These are phyloP conservation scores for Drosophila nebulosa DNA, from an alignment of 1,140 invertebrate species.

Conservation along the genomic window DNA sequence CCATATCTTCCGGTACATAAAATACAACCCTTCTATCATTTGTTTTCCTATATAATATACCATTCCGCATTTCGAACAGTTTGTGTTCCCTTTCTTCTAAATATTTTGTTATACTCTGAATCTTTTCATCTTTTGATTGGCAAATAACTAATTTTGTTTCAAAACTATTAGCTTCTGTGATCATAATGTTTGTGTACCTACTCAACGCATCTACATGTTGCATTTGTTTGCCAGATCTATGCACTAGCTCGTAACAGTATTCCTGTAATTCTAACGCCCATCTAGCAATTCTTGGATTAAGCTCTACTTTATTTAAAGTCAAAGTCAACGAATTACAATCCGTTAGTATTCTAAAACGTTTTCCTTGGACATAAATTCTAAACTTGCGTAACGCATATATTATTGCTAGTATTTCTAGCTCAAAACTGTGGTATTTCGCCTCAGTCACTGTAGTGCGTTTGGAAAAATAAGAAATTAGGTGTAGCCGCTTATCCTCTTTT, in stretches of 20 bases:
- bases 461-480: not conserved
- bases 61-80: conserved; percentile 3
- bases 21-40: too few relatives aligned
- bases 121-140: not conserved
- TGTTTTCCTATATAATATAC: not conserved
- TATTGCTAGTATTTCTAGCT: not conserved
- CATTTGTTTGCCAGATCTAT: too few relatives aligned
- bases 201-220: conserved; percentile 63
- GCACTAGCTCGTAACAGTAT: too few relatives aligned
- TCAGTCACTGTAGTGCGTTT: not conserved
- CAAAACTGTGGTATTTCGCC: not conserved
- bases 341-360: too few relatives aligned
- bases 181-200: conserved; percentile 5
- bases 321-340: not conserved
- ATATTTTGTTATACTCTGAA: not conserved
- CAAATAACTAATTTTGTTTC: not conserved
- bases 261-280: conserved; percentile 37
- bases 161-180: not conserved
- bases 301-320: not conserved
- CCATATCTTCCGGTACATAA: too few relatives aligned
- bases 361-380: too few relatives aligned
- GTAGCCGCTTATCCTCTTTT: not conserved
- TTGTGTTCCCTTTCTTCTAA: not conserved
- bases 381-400: not conserved
- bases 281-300: not conserved